Evolutionary conservation across 1,140 invertebrate species (phyloP).

Genomic region (Prorops nasuta): DNA sequence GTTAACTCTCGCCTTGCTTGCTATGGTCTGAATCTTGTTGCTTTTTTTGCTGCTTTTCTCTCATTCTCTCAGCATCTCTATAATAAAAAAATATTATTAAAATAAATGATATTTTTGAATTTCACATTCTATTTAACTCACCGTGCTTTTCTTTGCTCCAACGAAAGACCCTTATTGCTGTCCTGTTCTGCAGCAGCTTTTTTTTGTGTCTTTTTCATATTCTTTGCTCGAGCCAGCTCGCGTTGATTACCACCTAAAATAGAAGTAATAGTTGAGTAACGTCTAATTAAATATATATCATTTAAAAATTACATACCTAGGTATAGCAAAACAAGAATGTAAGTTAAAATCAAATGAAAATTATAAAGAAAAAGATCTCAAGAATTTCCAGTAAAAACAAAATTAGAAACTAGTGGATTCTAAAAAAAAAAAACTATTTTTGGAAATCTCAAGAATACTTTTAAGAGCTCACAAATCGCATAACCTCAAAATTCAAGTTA

Average conservation of each 20-base stretch:
- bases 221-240: slow-evolving; percentile 67
- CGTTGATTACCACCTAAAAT: slow-evolving; percentile 66
- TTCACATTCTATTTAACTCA: slow-evolving; percentile 26
- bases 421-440: neutral
- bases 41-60: slow-evolving; percentile 60
- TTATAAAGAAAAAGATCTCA: neutral
- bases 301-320: neutral
- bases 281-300: neutral
- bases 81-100: slow-evolving; percentile 18
- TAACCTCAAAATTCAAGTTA: neutral
- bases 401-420: neutral
- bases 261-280: slow-evolving; percentile 5
- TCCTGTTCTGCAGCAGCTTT: slow-evolving; percentile 59
- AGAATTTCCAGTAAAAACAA: neutral
- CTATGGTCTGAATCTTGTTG: slow-evolving; percentile 28
- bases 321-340: neutral
- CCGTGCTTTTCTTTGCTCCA: slow-evolving; percentile 64
- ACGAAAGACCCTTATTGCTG: slow-evolving; percentile 61
- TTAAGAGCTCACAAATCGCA: neutral
- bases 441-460: neutral
- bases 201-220: slow-evolving; percentile 61
- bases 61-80: slow-evolving; percentile 65
- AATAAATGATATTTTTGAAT: slow-evolving; percentile 1
- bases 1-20: slow-evolving; percentile 36
- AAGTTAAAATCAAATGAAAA: neutral